Evolutionary conservation across 2,113 vertebrate genomes (phyloP).

Genomic region (Cariama cristata): DNA sequence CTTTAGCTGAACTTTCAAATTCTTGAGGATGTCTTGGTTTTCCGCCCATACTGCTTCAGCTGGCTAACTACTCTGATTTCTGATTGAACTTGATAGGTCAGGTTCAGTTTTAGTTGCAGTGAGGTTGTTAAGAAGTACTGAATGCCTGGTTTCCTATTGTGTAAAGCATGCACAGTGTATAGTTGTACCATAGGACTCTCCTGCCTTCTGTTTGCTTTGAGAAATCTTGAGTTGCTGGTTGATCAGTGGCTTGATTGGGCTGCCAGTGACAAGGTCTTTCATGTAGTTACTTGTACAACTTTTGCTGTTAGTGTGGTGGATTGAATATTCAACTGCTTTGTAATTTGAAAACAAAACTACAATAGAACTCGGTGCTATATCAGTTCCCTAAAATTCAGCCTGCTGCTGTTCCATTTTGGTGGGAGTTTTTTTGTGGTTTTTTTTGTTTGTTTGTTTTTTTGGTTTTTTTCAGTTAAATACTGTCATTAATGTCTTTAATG

Average conservation of each 20-base stretch:
- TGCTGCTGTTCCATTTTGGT: not conserved
- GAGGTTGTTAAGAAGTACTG: not conserved
- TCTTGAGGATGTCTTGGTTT: not conserved
- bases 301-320: not conserved
- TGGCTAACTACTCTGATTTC: not conserved
- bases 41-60: not conserved
- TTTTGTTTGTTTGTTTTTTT: too few species aligned
- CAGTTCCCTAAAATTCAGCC: not conserved
- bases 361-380: not conserved
- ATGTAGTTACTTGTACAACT: not conserved
- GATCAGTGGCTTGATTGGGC: not conserved
- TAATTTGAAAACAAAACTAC: not conserved
- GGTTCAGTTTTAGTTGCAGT: not conserved
- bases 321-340: not conserved
- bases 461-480: not conserved
- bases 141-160: not conserved
- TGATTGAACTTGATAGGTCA: not conserved
- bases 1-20: not conserved
- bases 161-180: not conserved
- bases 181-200: not conserved
- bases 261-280: not conserved
- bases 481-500: not conserved
- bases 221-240: not conserved
- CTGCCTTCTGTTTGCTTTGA: not conserved
- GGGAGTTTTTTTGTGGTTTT: not conserved